These are phyloP conservation scores for Siphlonurus alternatus DNA, from an alignment of 2,888 invertebrate species.

Conservation along the genomic window DNA sequence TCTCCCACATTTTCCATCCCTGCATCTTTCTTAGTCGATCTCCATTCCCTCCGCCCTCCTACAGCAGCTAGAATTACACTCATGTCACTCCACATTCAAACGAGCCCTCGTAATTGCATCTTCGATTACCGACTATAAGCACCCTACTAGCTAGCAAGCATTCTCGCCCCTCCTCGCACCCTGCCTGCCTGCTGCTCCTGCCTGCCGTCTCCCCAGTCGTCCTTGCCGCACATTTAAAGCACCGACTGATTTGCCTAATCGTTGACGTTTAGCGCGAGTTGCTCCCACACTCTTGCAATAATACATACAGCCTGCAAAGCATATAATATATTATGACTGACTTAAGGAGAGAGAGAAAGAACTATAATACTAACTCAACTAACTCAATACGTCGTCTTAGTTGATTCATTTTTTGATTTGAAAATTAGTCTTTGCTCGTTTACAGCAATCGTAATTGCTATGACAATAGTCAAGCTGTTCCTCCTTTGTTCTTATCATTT, in stretches of 20 bases:
- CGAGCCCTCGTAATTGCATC: neutral
- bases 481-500: neutral
- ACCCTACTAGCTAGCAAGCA: neutral
- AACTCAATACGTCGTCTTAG: no score
- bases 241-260: neutral
- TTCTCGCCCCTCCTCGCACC: neutral
- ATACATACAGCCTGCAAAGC: no score
- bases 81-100: neutral
- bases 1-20: no score
- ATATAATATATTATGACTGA: no score
- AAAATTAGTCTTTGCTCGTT: neutral
- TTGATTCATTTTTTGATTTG: neutral
- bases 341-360: neutral
- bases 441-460: neutral
- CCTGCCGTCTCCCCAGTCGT: neutral
- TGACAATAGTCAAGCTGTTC: neutral
- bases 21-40: no score
- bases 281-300: neutral
- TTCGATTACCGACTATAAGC: neutral
- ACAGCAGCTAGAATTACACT: no score
- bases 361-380: neutral
- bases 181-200: neutral
- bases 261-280: neutral
- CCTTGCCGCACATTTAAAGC: neutral
- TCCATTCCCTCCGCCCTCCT: no score